Evolutionary conservation across 2,113 vertebrate species (phyloP).

Genomic region (Plestiodon gilberti): DNA sequence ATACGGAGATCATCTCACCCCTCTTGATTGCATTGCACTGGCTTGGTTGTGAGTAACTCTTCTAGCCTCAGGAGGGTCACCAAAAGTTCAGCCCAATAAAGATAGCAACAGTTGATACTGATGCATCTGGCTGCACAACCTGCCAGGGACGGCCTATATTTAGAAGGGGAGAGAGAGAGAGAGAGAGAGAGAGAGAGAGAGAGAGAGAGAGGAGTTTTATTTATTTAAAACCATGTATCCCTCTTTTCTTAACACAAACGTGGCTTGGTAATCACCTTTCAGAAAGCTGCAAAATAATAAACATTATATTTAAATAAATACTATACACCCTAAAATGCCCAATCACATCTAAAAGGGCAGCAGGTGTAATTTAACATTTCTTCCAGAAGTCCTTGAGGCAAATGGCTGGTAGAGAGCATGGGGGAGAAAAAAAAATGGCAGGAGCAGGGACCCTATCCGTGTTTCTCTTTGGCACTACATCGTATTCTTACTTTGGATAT

Average conservation of each 20-base stretch:
- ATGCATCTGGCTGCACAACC: not conserved
- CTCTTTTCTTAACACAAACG: not conserved
- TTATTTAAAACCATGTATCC: conserved; percentile 12
- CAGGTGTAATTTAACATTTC: no score
- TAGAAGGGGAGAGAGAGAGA: not conserved
- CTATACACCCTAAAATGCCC: no score
- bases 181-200: not conserved
- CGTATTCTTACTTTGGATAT: not conserved
- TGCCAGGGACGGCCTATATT: not conserved
- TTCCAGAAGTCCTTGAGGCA: no score
- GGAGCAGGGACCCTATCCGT: not conserved
- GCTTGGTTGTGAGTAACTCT: conserved; percentile 15
- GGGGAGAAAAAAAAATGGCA: not conserved
- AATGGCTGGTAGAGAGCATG: no score
- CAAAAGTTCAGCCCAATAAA: conserved; percentile 45
- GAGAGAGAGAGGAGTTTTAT: not conserved
- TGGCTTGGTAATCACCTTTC: not conserved
- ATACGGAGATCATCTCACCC: not conserved
- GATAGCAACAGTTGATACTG: not conserved
- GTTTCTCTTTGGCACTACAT: not conserved
- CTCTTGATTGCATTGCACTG: conserved; percentile 19
- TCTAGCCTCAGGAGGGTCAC: conserved; percentile 36
- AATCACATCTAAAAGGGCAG: no score
- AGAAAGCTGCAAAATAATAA: not conserved
- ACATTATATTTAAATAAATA: not conserved